Percentiles rank a stretch among this genome's conserved stretches.
phyloP scores from a whole-genome alignment of 2,113 vertebrate species.

The Charadrius vociferus region DNA sequence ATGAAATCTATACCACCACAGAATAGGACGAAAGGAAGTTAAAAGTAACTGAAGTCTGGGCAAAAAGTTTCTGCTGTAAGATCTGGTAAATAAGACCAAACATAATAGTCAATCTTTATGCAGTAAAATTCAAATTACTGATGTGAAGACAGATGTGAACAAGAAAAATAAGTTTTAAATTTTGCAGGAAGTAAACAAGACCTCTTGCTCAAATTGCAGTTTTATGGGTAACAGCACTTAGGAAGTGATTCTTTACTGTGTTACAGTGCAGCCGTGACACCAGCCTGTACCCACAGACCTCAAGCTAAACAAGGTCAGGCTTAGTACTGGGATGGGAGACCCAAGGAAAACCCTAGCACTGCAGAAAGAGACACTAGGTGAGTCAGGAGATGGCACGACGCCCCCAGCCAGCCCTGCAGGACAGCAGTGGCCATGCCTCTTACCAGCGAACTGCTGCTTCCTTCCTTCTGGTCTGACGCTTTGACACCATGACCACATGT shows the following conservation, averaged over 20 bases:
- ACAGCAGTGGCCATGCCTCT: not conserved
- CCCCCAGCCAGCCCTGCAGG: not conserved
- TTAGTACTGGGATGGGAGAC: constrained; percentile 43
- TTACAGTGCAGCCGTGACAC: not conserved
- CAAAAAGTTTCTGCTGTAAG: constrained; percentile 74
- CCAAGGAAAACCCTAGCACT: constrained; percentile 44
- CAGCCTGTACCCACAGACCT: constrained; percentile 48
- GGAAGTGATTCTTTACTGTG: constrained; percentile 21
- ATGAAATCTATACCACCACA: constrained; percentile 72
- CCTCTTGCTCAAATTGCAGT: constrained; percentile 54
- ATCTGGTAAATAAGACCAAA: constrained; percentile 73
- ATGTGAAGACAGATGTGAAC: constrained; percentile 77
- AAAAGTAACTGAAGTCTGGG: constrained; percentile 75
- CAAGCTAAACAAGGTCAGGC: constrained; percentile 62
- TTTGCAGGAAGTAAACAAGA: constrained; percentile 66
- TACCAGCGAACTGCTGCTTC: not conserved
- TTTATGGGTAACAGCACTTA: not conserved
- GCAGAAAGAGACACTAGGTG: constrained; percentile 48
- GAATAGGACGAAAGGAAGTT: constrained; percentile 74
- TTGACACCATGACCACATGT: constrained; percentile 30
- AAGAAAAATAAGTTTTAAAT: constrained; percentile 56
- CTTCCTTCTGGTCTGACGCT: not conserved
- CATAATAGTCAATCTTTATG: constrained; percentile 59
- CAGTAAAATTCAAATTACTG: constrained; percentile 68
- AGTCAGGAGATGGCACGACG: constrained; percentile 68